Percentiles rank a stretch among this genome's conserved stretches.
Evolutionary conservation across 1,140 invertebrate genomes (phyloP).

Genomic region (Leptestheria dahalacensis): DNA sequence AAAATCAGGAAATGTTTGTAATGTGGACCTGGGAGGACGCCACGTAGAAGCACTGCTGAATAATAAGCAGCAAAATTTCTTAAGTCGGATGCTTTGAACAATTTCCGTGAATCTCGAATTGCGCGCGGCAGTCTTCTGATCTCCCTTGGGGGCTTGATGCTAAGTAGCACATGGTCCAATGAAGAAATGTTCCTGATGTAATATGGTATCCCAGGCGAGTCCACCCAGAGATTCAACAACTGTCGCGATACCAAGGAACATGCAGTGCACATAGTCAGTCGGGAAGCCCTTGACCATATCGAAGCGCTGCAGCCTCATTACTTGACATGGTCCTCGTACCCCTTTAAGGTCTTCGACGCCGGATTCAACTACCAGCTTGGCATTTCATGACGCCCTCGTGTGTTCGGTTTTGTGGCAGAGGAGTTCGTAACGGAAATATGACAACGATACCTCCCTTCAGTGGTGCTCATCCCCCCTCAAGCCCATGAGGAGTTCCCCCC

Average conservation of each 20-base stretch:
- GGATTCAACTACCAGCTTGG: no score
- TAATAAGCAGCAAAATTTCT: slow-evolving; percentile 6
- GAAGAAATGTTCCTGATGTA: neutral
- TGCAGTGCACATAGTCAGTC: slow-evolving; percentile 4
- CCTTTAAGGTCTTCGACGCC: neutral
- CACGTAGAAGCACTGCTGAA: neutral
- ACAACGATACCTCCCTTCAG: no score
- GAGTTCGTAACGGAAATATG: no score
- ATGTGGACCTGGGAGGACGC: neutral
- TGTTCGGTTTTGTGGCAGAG: no score
- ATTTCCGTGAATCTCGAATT: neutral
- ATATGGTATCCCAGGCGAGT: neutral
- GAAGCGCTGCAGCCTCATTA: slow-evolving; percentile 1
- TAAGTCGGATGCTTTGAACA: slow-evolving; percentile 8
- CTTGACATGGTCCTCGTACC: neutral
- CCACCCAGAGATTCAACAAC: neutral
- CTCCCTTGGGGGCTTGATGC: neutral
- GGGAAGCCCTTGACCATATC: slow-evolving; percentile 2
- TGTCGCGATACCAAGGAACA: slow-evolving; percentile 6
- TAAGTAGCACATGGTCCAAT: slow-evolving; percentile 1
- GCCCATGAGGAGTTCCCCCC: slow-evolving; percentile 3
- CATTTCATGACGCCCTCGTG: no score
- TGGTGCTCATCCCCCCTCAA: slow-evolving; percentile 9
- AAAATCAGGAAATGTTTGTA: slow-evolving; percentile 7
- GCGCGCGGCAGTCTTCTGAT: neutral